Conservation (phyloP, 1,140 invertebrate genomes). For the Drosophila asahinai region DNA sequence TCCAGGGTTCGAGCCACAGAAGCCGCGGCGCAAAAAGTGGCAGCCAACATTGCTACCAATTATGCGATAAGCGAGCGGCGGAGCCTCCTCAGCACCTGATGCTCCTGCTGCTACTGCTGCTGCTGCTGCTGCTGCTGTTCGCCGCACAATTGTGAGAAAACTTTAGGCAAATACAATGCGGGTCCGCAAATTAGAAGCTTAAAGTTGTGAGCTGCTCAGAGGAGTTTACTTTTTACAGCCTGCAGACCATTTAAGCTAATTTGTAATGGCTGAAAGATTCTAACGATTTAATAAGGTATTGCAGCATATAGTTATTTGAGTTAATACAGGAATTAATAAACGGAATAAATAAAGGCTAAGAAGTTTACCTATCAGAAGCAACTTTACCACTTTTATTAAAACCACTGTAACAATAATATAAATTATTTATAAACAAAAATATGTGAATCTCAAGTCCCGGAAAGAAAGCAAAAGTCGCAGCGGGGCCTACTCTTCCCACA, state of each 20-base stretch:
- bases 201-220: conserved; percentile 5
- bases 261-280: conserved; percentile 1
- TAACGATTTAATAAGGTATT: conserved; percentile 3
- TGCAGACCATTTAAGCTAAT: conserved; percentile 2
- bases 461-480: conserved; percentile 34
- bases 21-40: conserved; percentile 75
- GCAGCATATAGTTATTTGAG: too few relatives aligned
- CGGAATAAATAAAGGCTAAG: background rate
- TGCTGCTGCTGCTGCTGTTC: background rate
- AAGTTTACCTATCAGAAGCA: too few relatives aligned
- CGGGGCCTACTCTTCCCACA: conserved; percentile 9
- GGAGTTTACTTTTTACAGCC: background rate
- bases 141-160: conserved; percentile 45
- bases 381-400: too few relatives aligned
- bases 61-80: conserved; percentile 74
- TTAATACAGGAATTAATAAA: background rate
- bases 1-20: conserved; percentile 39
- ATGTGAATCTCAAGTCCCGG: background rate
- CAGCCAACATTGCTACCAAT: conserved; percentile 81
- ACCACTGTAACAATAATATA: too few relatives aligned
- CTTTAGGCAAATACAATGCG: conserved; percentile 32
- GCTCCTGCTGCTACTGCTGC: conserved; percentile 1
- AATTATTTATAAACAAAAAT: background rate
- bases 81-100: conserved; percentile 37
- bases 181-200: conserved; percentile 26